A percentile compares a stretch with the other conserved stretches of the same genome.
Conservation (phyloP, 2,888 invertebrate species). For the Agrypnus murinus region DNA sequence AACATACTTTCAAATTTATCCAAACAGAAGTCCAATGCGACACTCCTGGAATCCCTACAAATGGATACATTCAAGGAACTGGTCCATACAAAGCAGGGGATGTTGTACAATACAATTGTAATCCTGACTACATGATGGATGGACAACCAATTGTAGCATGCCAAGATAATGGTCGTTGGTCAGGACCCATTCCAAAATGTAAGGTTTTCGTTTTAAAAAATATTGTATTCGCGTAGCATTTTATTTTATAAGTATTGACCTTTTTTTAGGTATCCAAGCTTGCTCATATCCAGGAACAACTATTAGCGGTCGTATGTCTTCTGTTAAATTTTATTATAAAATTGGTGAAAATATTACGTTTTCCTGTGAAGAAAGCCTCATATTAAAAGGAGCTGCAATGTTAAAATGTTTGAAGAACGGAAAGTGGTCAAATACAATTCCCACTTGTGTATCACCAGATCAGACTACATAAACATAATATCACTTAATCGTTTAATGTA, state of each 20-base stretch:
- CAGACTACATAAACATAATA: no score
- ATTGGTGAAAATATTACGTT: constrained; percentile 90
- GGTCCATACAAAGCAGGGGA: constrained; percentile 89
- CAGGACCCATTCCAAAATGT: constrained; percentile 89
- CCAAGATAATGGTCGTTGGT: constrained; percentile 91
- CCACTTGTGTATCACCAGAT: constrained; percentile 75
- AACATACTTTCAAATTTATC: no score
- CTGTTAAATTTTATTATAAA: constrained; percentile 91
- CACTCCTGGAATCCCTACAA: constrained; percentile 81
- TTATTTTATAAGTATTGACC: no score
- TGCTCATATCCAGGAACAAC: constrained; percentile 92
- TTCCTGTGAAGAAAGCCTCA: constrained; percentile 85
- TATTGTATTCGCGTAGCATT: no score
- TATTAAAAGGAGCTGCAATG: constrained; percentile 84
- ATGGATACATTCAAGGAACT: constrained; percentile 86
- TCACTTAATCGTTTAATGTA: not conserved
- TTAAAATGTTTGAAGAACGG: constrained; percentile 87
- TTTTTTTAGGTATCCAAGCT: constrained; percentile 74
- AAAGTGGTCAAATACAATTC: constrained; percentile 91
- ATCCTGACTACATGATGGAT: constrained; percentile 91
- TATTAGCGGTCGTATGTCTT: constrained; percentile 89
- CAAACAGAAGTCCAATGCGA: constrained; percentile 85
- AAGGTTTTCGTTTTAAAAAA: constrained; percentile 61
- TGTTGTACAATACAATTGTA: constrained; percentile 90
- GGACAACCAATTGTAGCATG: constrained; percentile 93